phyloP scores from a whole-genome alignment of 2,888 invertebrate species.

The Scaeva pyrastri region DNA sequence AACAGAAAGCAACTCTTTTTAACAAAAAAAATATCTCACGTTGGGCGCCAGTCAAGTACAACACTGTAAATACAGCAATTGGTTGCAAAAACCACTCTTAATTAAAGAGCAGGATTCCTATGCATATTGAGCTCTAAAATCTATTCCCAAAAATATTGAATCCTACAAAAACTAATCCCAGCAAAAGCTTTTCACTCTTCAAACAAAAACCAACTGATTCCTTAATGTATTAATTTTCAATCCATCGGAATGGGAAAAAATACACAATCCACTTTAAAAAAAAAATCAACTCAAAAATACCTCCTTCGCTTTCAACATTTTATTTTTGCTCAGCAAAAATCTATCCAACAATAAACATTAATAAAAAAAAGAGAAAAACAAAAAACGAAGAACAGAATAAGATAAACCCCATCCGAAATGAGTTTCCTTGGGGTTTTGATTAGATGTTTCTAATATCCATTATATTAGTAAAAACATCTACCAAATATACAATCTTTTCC shows the following conservation, averaged over 20 bases:
- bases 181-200: background rate
- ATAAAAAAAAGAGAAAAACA: background rate
- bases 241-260: background rate
- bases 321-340: background rate
- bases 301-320: background rate
- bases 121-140: no score
- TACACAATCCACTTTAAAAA: background rate
- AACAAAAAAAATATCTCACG: no score
- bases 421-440: background rate
- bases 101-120: no score
- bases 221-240: background rate
- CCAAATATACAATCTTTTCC: slow-evolving; percentile 11
- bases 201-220: background rate
- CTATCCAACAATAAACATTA: slow-evolving; percentile 22
- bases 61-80: no score
- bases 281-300: background rate
- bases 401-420: background rate
- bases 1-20: no score
- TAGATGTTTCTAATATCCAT: slow-evolving; percentile 23
- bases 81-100: no score
- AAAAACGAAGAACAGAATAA: no score
- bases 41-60: no score
- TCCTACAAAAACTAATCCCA: background rate
- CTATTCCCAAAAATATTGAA: no score
- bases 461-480: slow-evolving; percentile 38